phyloP scores from a whole-genome alignment of 2,797 vertebrate species.

The Enteromius trimaculatus region DNA sequence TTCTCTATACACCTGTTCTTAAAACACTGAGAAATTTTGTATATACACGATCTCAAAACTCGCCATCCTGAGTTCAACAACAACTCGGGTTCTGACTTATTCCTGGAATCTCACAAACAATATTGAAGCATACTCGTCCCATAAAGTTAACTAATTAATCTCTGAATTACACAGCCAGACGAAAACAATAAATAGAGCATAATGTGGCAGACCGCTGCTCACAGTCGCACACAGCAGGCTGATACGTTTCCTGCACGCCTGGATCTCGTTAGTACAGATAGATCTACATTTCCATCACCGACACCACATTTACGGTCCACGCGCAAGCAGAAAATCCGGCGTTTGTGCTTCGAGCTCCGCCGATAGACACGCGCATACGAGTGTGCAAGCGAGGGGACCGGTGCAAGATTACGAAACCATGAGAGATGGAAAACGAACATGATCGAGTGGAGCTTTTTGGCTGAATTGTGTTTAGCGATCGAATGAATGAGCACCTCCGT shows the following conservation, averaged over 20 bases:
- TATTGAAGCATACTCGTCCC: constrained; percentile 51
- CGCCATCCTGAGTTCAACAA: constrained; percentile 56
- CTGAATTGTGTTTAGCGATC: constrained; percentile 47
- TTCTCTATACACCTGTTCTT: constrained; percentile 70
- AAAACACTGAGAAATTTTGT: constrained; percentile 74
- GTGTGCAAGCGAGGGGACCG: constrained; percentile 28
- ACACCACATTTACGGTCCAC: constrained; percentile 51
- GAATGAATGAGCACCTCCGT: constrained; percentile 42
- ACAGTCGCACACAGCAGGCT: constrained; percentile 29
- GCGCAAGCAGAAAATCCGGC: constrained; percentile 13
- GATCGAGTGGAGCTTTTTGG: constrained; percentile 52
- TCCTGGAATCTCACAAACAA: constrained; percentile 51
- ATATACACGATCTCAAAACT: constrained; percentile 71
- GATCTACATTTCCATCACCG: constrained; percentile 57
- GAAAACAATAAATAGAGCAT: constrained; percentile 62
- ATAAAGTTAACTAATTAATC: constrained; percentile 54
- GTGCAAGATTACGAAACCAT: constrained; percentile 32
- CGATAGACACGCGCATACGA: constrained; percentile 6
- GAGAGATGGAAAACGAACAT: constrained; percentile 32
- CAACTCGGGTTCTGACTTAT: constrained; percentile 56
- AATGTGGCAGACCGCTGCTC: constrained; percentile 47
- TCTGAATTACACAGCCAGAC: constrained; percentile 56
- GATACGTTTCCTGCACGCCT: constrained; percentile 45
- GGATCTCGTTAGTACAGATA: constrained; percentile 52
- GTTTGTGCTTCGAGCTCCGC: background rate